Percentiles rank a stretch among this genome's conserved stretches.
phyloP scores from a whole-genome alignment of 2,888 invertebrate genomes.

The Leptopilina syphax region DNA sequence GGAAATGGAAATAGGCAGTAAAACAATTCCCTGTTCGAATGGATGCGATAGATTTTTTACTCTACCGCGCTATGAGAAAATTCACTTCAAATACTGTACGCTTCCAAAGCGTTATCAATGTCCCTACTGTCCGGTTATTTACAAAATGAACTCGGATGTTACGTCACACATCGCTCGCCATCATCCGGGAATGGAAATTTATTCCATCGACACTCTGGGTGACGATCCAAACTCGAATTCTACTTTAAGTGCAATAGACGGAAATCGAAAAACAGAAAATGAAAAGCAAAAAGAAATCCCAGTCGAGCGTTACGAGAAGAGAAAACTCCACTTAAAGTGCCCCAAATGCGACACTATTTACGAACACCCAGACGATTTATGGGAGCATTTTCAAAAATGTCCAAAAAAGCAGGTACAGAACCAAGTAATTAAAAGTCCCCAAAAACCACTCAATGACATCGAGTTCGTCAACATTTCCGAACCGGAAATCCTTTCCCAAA shows the following conservation, averaged over 20 bases:
- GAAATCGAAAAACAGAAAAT: not conserved
- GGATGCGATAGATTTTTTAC: not conserved
- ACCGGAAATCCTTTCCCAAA: not conserved
- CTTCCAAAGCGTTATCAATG: conserved; percentile 16
- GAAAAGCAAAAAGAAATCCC: not conserved
- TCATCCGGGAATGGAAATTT: not conserved
- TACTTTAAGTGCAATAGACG: not conserved
- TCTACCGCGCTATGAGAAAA: not conserved
- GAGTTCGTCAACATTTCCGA: not conserved
- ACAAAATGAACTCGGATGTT: not conserved
- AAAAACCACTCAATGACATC: no score
- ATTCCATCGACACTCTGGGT: not conserved
- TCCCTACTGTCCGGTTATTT: not conserved
- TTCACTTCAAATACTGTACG: not conserved
- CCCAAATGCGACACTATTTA: not conserved
- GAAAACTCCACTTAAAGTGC: not conserved
- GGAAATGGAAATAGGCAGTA: not conserved
- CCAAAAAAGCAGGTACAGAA: not conserved
- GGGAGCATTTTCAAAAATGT: not conserved
- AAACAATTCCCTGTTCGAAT: conserved; percentile 6
- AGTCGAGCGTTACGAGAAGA: not conserved
- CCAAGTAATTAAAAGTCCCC: not conserved
- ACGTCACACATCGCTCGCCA: not conserved
- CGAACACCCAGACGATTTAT: not conserved
- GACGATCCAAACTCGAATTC: not conserved